These are phyloP conservation scores for Tridacna crocea DNA, from an alignment of 2,888 invertebrate genomes.

Conservation along the genomic window DNA sequence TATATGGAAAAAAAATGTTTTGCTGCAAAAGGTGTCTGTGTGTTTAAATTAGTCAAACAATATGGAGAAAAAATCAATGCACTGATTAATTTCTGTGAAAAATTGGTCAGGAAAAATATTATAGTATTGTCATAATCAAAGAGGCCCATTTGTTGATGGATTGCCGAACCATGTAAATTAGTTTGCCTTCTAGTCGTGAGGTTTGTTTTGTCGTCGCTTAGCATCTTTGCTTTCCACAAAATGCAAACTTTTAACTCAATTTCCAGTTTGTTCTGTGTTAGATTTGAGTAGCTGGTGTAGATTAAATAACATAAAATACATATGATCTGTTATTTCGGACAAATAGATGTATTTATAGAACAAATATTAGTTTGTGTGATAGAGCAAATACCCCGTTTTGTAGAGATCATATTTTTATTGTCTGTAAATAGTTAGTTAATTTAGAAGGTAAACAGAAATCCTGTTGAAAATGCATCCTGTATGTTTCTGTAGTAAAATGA, in stretches of 20 bases:
- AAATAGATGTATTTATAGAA: constrained; percentile 56
- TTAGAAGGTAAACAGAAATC: not conserved
- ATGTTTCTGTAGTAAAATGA: not conserved
- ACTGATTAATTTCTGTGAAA: no score
- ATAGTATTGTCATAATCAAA: no score
- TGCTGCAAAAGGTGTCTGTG: no score
- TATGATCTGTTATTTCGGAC: constrained; percentile 49
- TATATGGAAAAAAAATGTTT: no score
- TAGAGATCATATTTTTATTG: constrained; percentile 26
- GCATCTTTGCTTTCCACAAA: constrained; percentile 51
- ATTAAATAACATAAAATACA: constrained; percentile 56
- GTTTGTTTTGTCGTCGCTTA: constrained; percentile 44
- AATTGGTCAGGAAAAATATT: no score
- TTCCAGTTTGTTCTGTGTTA: constrained; percentile 57
- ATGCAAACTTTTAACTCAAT: constrained; percentile 63
- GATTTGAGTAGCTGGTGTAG: constrained; percentile 45
- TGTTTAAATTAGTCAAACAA: no score
- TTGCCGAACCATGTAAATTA: constrained; percentile 38
- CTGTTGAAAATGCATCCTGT: constrained; percentile 9
- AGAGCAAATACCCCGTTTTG: not conserved
- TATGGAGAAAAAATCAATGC: no score
- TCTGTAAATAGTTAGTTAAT: constrained; percentile 24
- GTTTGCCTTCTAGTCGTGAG: constrained; percentile 40
- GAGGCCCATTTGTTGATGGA: constrained; percentile 16
- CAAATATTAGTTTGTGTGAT: constrained; percentile 41